Evolutionary conservation across 2,113 vertebrate species (phyloP).

Genomic region (Anolis carolinensis): DNA sequence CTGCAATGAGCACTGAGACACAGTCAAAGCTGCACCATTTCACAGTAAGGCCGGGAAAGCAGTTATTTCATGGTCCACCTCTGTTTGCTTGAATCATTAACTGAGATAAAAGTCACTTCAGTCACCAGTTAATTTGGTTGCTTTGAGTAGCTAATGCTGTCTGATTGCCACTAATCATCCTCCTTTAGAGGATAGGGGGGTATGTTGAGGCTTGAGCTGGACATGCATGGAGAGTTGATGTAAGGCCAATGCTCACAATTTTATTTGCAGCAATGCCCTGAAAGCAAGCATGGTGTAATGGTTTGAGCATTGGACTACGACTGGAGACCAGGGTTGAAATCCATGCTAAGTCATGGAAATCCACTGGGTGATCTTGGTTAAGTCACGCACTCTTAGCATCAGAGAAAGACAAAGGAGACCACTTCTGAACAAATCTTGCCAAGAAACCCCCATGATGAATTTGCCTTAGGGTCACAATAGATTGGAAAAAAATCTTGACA

Average conservation of each 20-base stretch:
- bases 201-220: rapidly evolving
- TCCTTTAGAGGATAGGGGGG: constrained; percentile 16
- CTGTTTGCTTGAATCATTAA: constrained; percentile 14
- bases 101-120: constrained; percentile 6
- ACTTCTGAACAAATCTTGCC: too few relatives aligned
- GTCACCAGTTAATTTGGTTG: constrained; percentile 1
- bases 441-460: too few relatives aligned
- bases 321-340: too few relatives aligned
- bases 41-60: neutral
- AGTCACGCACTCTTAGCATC: too few relatives aligned
- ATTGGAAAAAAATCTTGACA: too few relatives aligned
- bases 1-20: neutral
- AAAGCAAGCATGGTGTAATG: too few relatives aligned
- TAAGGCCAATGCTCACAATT: rapidly evolving
- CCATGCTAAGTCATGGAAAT: too few relatives aligned
- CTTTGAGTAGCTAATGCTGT: constrained; percentile 19
- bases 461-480: too few relatives aligned
- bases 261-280: neutral
- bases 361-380: too few relatives aligned
- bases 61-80: neutral
- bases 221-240: rapidly evolving
- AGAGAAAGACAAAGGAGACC: too few relatives aligned
- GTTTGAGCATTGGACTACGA: too few relatives aligned
- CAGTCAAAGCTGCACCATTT: neutral
- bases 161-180: constrained; percentile 22